Evolutionary conservation across 1,140 invertebrate species (phyloP), one percentile per base, ranked within the genome.

Genomic region (Diuraphis noxia): DNA sequence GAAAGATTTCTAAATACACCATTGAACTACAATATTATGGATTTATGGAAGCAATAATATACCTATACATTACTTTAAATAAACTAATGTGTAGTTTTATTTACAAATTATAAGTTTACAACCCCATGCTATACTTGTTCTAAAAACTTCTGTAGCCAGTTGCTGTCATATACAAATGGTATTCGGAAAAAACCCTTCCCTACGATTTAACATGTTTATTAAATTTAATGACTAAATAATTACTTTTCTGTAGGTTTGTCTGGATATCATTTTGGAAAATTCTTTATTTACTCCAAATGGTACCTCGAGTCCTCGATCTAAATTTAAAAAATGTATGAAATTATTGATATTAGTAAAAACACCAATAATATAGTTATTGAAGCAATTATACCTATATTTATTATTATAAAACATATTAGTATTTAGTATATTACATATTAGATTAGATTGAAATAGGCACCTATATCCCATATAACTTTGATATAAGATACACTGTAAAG

Each of bases 201-300:
- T 6, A 13, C 4, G 30, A n/a, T 72, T 72, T n/a, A 34, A 17
- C 30, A 17, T n/a, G 5, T 34, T n/a, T 0, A 30, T 56, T 56
- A n/a, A 72, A n/a, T n/a, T 79, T 79, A 40, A 17, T 82, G 38
- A n/a, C 1, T 46, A 36, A 86, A 86, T 46, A 81, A 90, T 90
- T 90, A 90, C 88, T 90, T 81, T 81, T 46, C 30, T 46, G 23
- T 90, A 81, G 9, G 63, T 49, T 90, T 90, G 38, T 38, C 72
- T 90, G 34, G 88, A 81, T 90, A 90, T 30, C 34, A 46, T 90
- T 79, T 90, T 90, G 38, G 41, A 36, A 79, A 46, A 79, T 30
- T 81, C 63, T 38, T 90, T 81, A 38, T 90, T 38, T 13, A 90
- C 34, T 46, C 88, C 88, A 90, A 90, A 90, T 36, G 88, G 88